Conservation (phyloP, 1,140 invertebrate species). For the Heterodera carotae region DNA sequence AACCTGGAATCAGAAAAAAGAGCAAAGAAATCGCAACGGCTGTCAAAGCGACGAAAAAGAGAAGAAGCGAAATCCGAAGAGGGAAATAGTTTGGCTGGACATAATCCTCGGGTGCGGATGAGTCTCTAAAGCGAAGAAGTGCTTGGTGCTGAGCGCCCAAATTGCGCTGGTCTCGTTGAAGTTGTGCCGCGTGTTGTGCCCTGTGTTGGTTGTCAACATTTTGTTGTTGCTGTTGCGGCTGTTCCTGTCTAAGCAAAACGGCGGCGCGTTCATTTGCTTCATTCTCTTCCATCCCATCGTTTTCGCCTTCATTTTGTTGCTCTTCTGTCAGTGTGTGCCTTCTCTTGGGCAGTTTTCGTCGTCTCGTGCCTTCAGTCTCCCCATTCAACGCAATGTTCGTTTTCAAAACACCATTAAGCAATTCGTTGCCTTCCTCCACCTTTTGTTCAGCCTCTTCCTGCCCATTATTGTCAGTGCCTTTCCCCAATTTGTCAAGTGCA, state of each 20-base stretch:
- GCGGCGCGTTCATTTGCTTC: not conserved
- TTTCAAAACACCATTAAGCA: not conserved
- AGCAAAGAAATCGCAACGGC: conserved; percentile 80
- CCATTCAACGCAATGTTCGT: not conserved
- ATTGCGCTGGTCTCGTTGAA: conserved; percentile 46
- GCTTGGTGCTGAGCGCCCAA: conserved; percentile 70
- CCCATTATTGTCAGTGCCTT: conserved; percentile 2
- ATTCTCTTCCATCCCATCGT: conserved; percentile 25
- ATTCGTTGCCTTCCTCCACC: not conserved
- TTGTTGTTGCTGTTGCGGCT: not conserved
- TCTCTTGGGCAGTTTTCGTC: too few relatives aligned
- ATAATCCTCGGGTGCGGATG: conserved; percentile 51
- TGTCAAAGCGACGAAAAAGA: conserved; percentile 81
- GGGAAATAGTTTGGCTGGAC: conserved; percentile 73
- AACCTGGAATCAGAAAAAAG: conserved; percentile 80
- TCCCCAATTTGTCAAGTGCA: not conserved
- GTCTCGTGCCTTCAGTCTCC: not conserved
- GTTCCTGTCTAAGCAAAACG: not conserved
- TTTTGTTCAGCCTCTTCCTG: conserved; percentile 46
- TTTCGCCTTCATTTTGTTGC: conserved; percentile 30
- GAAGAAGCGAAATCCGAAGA: conserved; percentile 75
- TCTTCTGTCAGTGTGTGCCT: too few relatives aligned
- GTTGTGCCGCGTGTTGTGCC: conserved; percentile 15
- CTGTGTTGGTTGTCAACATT: not conserved
- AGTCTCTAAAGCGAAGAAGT: conserved; percentile 66